Conservation (phyloP, 2,888 invertebrate genomes). For the Hoplodrina blanda region DNA sequence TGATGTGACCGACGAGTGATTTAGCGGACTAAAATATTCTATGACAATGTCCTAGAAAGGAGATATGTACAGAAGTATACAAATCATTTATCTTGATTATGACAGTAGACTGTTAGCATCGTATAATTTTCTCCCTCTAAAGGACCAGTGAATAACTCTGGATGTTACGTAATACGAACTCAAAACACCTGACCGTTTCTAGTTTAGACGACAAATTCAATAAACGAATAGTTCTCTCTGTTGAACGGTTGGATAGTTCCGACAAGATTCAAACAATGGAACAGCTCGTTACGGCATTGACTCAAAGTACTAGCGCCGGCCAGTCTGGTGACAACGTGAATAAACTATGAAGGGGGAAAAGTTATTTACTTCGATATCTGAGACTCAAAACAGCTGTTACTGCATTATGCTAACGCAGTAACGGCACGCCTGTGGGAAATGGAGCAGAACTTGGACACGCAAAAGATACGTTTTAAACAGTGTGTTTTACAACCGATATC, state of each 20-base stretch:
- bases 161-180: constrained; percentile 22
- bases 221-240: constrained; percentile 44
- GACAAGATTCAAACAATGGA: constrained; percentile 68
- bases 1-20: constrained; percentile 25
- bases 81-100: background rate
- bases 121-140: background rate
- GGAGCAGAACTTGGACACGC: constrained; percentile 44
- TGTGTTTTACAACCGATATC: constrained; percentile 24
- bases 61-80: background rate
- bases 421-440: constrained; percentile 41
- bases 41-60: constrained; percentile 10
- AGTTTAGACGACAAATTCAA: constrained; percentile 41
- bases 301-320: constrained; percentile 64
- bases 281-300: constrained; percentile 74
- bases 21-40: constrained; percentile 20
- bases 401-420: constrained; percentile 30
- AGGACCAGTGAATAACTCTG: constrained; percentile 2
- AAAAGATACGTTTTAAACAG: constrained; percentile 32
- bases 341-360: constrained; percentile 34
- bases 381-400: constrained; percentile 46
- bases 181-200: constrained; percentile 49
- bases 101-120: too few species aligned
- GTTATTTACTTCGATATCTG: constrained; percentile 46
- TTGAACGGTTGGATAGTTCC: constrained; percentile 64
- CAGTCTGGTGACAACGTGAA: constrained; percentile 67